Percentiles rank a stretch among this genome's conserved stretches.
These are phyloP conservation scores for Pseudococcus jackbeardsleyi DNA, from an alignment of 2,888 invertebrate species.

Conservation along the genomic window DNA sequence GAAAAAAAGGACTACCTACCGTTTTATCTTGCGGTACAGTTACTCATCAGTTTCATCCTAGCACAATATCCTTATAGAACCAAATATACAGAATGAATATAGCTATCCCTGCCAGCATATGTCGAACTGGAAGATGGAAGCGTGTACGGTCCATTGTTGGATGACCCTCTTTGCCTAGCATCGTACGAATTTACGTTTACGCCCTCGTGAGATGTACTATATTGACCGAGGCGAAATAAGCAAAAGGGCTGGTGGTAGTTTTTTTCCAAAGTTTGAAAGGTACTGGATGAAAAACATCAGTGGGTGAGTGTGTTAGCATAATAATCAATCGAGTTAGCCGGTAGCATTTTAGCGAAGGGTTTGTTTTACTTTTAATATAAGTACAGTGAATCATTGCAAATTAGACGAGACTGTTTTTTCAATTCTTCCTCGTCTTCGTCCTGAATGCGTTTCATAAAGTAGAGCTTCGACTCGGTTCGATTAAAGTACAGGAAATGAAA, in stretches of 20 bases:
- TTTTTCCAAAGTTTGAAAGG: background rate
- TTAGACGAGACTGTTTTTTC: background rate
- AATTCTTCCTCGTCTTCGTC: background rate
- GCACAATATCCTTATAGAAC: background rate
- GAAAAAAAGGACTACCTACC: background rate
- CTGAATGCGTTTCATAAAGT: background rate
- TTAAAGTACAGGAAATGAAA: background rate
- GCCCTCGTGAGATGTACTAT: constrained; percentile 26
- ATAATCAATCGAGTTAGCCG: constrained; percentile 11
- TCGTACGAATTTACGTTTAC: background rate
- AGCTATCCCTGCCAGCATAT: constrained; percentile 1
- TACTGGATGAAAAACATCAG: background rate
- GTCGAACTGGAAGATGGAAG: constrained; percentile 10
- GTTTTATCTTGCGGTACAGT: background rate
- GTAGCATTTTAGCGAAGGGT: background rate
- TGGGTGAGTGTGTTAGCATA: constrained; percentile 24
- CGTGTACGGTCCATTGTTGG: constrained; percentile 9
- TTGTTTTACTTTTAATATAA: background rate
- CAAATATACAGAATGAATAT: background rate
- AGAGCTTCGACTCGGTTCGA: background rate
- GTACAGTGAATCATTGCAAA: background rate
- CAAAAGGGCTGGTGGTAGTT: background rate
- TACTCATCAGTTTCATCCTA: constrained; percentile 3
- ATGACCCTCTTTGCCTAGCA: background rate
- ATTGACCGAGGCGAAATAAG: constrained; percentile 25